Evolutionary conservation across 2,113 vertebrate genomes (phyloP).

Genomic region (Aythya baeri): DNA sequence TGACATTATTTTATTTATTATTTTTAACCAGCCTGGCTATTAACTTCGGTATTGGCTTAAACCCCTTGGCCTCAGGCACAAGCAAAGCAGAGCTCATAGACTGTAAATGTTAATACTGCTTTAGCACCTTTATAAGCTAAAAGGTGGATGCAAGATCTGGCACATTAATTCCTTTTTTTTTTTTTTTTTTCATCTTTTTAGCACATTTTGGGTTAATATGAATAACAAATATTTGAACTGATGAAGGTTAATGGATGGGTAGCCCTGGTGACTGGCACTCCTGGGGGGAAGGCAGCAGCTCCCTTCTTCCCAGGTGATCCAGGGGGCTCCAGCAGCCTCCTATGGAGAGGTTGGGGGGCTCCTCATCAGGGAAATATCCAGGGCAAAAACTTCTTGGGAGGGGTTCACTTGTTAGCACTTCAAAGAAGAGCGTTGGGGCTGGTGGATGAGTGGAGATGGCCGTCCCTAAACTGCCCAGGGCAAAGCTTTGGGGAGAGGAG

Average conservation of each 20-base stretch:
- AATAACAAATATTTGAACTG: conserved; percentile 73
- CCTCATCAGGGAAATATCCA: not conserved
- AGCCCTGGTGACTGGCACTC: conserved; percentile 14
- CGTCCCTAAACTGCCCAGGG: not conserved
- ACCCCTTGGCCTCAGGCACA: conserved; percentile 53
- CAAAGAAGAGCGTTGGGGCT: not conserved
- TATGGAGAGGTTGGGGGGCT: not conserved
- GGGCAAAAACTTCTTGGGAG: not conserved
- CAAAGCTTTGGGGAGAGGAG: not conserved
- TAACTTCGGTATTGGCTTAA: conserved; percentile 62
- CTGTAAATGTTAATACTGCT: conserved; percentile 74
- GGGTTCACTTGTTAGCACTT: not conserved
- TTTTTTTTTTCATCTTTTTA: conserved; percentile 66
- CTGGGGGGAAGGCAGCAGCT: not conserved
- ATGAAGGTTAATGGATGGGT: conserved; percentile 51
- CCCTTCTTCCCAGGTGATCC: not conserved
- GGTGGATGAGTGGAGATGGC: not conserved
- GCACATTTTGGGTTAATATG: conserved; percentile 63
- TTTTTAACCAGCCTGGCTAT: conserved; percentile 62
- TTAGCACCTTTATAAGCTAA: conserved; percentile 69
- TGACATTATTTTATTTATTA: conserved; percentile 65
- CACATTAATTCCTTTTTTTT: conserved; percentile 66
- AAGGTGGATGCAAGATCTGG: conserved; percentile 69
- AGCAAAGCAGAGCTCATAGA: conserved; percentile 59
- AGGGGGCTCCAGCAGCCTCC: not conserved